Base-by-base conservation (phyloP, 2,797 vertebrate genomes). In the Ctenochaetus hawaiiensis region DNA sequence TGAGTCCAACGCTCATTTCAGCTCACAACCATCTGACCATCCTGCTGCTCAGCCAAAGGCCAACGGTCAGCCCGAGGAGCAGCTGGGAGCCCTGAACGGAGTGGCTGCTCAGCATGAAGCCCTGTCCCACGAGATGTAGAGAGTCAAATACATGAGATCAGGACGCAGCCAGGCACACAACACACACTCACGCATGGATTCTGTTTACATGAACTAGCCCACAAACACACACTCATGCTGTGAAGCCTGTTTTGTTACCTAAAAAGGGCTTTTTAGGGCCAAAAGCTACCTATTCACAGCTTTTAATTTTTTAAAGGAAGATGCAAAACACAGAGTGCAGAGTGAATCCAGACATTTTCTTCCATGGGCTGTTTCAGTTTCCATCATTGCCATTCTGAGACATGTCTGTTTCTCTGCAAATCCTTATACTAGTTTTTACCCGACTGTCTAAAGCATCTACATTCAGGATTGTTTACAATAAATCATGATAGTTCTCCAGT, bases 91-190 rank as follows among this genome's bases (percentile, higher is more conserved):
- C 30, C 67, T 75, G 78, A 97, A 97, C 0, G 96, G 96, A 0
- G 89, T 96, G 84, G 84, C 94, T 0, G 91, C 93, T 71, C 89
- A 90, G 74, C 96, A 96, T 23, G 95, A 96, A 87, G 95, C 93
- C 23, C 93, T 95, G 61, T 93, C 96, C 86, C 96, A 97, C 48
- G 97, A 99, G 87, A 96, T 98, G 96, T 99, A 97, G 95, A 88
- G 60, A 12, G 62, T 81, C 69, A 51, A 39, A 54, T 44, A 72
- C 13, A 48, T 11, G 53, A 51, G 63, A 47, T 51, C 75, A 37
- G 82, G 91, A 80, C 67, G 77, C 72, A 81, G 51, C 57, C 67
- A 75, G 78, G 72, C 79, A 66, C 75, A 83, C 75, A 63, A 57
- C 75, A 37, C 11, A 61, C 70, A 58, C 53, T 49, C 66, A 18